Evolutionary conservation across 2,888 invertebrate genomes (phyloP), one percentile per base, ranked within the genome.

Genomic region (Mylabris sibirica): DNA sequence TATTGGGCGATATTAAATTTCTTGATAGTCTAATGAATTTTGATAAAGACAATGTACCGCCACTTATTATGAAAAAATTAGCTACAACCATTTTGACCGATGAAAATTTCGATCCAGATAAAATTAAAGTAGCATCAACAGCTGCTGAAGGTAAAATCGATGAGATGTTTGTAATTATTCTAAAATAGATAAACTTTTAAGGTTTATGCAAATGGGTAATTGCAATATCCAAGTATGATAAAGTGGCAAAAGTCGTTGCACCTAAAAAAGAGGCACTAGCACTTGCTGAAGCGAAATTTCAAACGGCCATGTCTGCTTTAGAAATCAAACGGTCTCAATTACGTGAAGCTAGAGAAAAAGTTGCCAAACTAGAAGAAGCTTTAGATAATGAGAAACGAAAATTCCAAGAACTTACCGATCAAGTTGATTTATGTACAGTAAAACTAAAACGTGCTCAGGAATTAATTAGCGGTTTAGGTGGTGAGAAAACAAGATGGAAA

Each of bases 211-310:
- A 94, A 79, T 99, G 98, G 98, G 94, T 98, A 26, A 91, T 95
- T 74, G 98, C 98, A 0, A 93, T 99, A 85, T 94, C 96, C 1
- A 94, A 96, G 79, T 99, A 98, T 83, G 97, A 98, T 83, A 93
- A 92, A 79, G 96, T 98, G 1, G 96, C 96, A 0, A 94, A 93
- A 84, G 90, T 95, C 11, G 93, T 97, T 24, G 97, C 96, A 1
- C 99, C 99, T 0, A 99, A 98, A 86, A 95, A 95, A 83, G 89
- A 91, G 77, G 94, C 96, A 14, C 85, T 99, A 70, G 93, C 93
- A 0, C 92, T 91, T 72, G 98, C 98, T 0, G 95, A 98, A 81
- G 90, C 89, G 0, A 90, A 93, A 49, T 93, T 95, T 82, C 89
- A 91, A 75, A 87, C 86, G 63, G 92, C 91, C 0, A 90, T 94